Evolutionary conservation across 2,113 vertebrate species (phyloP), one percentile per base, ranked within the genome.

Genomic region (Channa argus): DNA sequence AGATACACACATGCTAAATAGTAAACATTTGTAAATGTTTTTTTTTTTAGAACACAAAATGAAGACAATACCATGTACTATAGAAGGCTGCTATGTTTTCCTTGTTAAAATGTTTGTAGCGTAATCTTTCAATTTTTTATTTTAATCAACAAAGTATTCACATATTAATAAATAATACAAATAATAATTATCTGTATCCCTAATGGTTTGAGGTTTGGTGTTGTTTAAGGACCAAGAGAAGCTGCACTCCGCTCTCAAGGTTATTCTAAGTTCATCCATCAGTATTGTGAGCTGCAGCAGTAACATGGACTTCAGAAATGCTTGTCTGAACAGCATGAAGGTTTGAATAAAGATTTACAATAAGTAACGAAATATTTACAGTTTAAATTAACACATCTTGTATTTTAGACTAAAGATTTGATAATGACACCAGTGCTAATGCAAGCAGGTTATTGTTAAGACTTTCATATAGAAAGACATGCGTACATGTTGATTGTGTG

Each of bases 231-330:
- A 84, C 41, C 88, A 85, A 45, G 73, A 83, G 70, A 94, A 78
- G 80, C 53, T 94, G 53, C 8, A 50, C 46, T 86, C 86, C 13
- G 89, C 90, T n/a, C 51, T 77, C 60, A 67, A 90, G 1, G 89
- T 93, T 64, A 93, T 95, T 72, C 71, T 92, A 55, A 87, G 81
- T 53, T 93, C 92, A 2, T 61, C 92, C 14, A 79, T 90, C 59
- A 83, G 79, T 76, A 87, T 94, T 14, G 85, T 95, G 80, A 93
- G 81, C 80, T 73, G 86, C 86, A 95, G 94, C 88, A 93, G 84
- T 71, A 93, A 84, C 72, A 24, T 84, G 72, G 78, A 80, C 47
- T 95, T 95, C 89, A 93, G 94, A 71, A 85, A 79, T 2, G 73
- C 88, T 55, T 95, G 94, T 74, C 74, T 93, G 53, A 85, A 69